These are phyloP conservation scores for Hylyphantes graminicola DNA, from an alignment of 1,140 invertebrate species.

Conservation along the genomic window DNA sequence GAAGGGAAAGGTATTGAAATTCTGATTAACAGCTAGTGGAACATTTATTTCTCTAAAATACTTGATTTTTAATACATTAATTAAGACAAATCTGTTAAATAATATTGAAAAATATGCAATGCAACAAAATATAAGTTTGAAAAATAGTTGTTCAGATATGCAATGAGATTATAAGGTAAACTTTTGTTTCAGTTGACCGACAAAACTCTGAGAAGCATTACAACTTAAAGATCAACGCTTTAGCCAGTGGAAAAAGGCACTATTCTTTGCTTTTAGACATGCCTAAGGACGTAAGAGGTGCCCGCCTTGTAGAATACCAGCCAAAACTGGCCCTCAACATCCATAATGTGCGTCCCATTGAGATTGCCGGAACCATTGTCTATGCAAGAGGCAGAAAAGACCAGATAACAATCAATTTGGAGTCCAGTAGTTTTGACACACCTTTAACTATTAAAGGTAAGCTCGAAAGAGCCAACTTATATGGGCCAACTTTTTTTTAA, in stretches of 20 bases:
- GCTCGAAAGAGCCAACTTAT: background rate
- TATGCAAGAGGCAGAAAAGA: constrained; percentile 37
- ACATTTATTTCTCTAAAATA: too few species aligned
- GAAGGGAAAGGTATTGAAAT: too few species aligned
- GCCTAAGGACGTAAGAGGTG: constrained; percentile 20
- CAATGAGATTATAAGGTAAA: too few species aligned
- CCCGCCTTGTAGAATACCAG: constrained; percentile 42
- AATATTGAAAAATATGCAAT: too few species aligned
- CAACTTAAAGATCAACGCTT: constrained; percentile 10
- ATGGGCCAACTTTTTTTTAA: too few species aligned
- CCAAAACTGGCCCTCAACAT: constrained; percentile 19
- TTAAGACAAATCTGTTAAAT: too few species aligned
- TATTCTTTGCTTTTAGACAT: constrained; percentile 18
- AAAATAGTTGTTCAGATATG: too few species aligned
- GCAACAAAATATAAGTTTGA: too few species aligned
- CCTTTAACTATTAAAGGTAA: constrained; percentile 49
- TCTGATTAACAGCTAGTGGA: too few species aligned
- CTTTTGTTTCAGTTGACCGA: constrained; percentile 1
- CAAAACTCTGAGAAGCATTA: background rate
- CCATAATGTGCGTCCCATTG: constrained; percentile 14
- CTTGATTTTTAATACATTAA: too few species aligned
- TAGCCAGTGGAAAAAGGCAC: constrained; percentile 12
- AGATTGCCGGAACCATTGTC: constrained; percentile 42
- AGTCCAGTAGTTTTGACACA: constrained; percentile 27
- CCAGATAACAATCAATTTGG: constrained; percentile 39